Evolutionary conservation across 2,113 vertebrate species (phyloP).

Genomic region (Passer domesticus): DNA sequence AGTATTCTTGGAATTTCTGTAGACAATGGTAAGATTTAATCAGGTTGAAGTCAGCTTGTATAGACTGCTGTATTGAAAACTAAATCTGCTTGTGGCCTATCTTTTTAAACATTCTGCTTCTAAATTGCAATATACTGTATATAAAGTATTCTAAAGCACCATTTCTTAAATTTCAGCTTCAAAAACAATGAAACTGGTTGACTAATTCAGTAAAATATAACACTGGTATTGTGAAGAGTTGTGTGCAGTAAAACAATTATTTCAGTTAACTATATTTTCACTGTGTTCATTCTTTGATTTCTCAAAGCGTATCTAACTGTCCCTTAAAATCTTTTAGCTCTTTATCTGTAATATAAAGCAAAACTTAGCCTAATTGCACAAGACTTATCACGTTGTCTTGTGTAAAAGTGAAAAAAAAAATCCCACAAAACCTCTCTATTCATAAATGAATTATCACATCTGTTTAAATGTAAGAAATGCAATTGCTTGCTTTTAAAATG

Average conservation of each 20-base stretch:
- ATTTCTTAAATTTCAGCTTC: constrained; percentile 29
- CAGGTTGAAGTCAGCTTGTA: constrained; percentile 80
- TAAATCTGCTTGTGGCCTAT: constrained; percentile 66
- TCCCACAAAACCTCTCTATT: neutral
- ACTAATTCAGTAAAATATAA: constrained; percentile 39
- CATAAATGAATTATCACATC: neutral
- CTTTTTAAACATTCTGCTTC: constrained; percentile 73
- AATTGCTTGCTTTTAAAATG: neutral
- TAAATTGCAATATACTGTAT: constrained; percentile 58
- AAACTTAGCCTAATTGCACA: neutral
- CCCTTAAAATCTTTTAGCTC: constrained; percentile 48
- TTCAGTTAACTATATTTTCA: constrained; percentile 14
- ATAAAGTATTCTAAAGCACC: neutral
- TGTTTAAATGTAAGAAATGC: neutral
- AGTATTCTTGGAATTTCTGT: constrained; percentile 99
- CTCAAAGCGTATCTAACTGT: constrained; percentile 27
- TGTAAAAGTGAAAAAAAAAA: neutral
- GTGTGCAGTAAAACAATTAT: constrained; percentile 5
- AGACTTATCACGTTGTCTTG: neutral
- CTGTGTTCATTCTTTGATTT: constrained; percentile 9
- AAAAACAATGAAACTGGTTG: neutral
- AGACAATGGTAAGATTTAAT: constrained; percentile 96
- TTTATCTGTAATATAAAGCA: neutral
- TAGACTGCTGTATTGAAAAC: constrained; percentile 66
- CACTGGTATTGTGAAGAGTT: neutral